A percentile compares a stretch with the other conserved stretches of the same genome.
Conservation (phyloP, 2,797 vertebrate genomes). For the Xenentodon cancila region DNA sequence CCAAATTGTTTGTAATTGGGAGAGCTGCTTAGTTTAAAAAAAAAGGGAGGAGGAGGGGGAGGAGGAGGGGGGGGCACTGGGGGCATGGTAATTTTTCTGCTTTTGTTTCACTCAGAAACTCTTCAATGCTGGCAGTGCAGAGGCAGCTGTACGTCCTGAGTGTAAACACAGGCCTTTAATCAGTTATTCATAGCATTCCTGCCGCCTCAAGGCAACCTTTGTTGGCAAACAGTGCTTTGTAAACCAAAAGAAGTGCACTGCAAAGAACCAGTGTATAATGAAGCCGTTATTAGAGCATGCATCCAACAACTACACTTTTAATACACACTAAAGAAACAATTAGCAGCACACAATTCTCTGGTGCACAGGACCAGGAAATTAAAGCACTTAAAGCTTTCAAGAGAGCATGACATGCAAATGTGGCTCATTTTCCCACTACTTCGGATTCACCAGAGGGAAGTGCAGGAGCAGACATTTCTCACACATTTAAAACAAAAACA, state of each 20-base stretch:
- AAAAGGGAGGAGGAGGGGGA: too few species aligned
- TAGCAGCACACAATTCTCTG: conserved; percentile 47
- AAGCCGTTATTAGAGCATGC: conserved; percentile 51
- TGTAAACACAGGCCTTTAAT: conserved; percentile 58
- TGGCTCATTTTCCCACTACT: conserved; percentile 26
- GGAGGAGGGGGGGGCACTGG: not conserved
- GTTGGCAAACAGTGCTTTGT: conserved; percentile 63
- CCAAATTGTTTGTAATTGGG: too few species aligned
- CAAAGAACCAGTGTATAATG: conserved; percentile 57
- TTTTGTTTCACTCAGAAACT: conserved; percentile 33
- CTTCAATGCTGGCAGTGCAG: conserved; percentile 10
- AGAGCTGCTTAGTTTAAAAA: not conserved
- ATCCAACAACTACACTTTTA: conserved; percentile 48
- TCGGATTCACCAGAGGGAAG: conserved; percentile 1
- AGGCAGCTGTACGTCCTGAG: conserved; percentile 36
- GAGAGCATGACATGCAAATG: conserved; percentile 49
- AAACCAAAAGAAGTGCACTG: conserved; percentile 50
- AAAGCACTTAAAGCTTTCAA: conserved; percentile 49
- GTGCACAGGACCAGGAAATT: conserved; percentile 50
- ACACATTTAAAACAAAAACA: not conserved
- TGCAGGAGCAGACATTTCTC: conserved; percentile 1
- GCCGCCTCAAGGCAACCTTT: conserved; percentile 52
- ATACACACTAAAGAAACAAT: conserved; percentile 61
- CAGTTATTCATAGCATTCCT: conserved; percentile 55
- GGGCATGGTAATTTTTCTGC: not conserved